Percentiles rank a stretch among this genome's conserved stretches.
phyloP scores from a whole-genome alignment of 1,140 invertebrate genomes.

The Plodia interpunctella region DNA sequence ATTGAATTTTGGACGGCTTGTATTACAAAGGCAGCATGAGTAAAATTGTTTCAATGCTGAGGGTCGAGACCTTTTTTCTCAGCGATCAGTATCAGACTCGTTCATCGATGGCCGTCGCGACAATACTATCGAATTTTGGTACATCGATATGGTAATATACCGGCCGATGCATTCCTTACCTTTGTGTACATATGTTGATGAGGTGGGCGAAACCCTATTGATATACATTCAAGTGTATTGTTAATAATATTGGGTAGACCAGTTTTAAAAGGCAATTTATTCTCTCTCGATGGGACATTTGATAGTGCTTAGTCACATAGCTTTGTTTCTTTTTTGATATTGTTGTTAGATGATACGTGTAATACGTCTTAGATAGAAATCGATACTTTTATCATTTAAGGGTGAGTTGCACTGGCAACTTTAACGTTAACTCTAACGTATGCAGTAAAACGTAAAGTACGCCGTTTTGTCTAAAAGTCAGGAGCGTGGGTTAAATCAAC shows the following conservation, averaged over 20 bases:
- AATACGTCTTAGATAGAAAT: slow-evolving; percentile 16
- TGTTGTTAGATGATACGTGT: slow-evolving; percentile 19
- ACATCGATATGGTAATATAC: slow-evolving; percentile 66
- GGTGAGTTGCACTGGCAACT: too few relatives aligned
- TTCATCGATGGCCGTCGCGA: slow-evolving; percentile 61
- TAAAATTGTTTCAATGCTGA: slow-evolving; percentile 31
- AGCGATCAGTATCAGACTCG: slow-evolving; percentile 57
- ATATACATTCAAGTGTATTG: slow-evolving; percentile 67
- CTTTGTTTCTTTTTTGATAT: slow-evolving; percentile 7
- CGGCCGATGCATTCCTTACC: slow-evolving; percentile 58
- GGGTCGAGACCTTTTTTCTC: slow-evolving; percentile 52
- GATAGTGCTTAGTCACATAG: slow-evolving; percentile 43
- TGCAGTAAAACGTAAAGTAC: too few relatives aligned
- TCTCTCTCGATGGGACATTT: slow-evolving; percentile 46
- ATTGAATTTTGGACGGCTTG: slow-evolving; percentile 25
- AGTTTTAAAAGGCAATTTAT: slow-evolving; percentile 70
- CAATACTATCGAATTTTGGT: slow-evolving; percentile 56
- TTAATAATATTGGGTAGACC: slow-evolving; percentile 58
- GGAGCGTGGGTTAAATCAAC: too few relatives aligned
- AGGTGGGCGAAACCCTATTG: slow-evolving; percentile 72
- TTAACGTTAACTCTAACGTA: too few relatives aligned
- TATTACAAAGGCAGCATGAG: slow-evolving; percentile 4
- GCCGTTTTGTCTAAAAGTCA: too few relatives aligned
- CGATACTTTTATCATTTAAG: slow-evolving; percentile 18
- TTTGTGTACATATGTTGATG: slow-evolving; percentile 73